phyloP scores from a whole-genome alignment of 2,888 invertebrate species.

The Zootermopsis nevadensis region DNA sequence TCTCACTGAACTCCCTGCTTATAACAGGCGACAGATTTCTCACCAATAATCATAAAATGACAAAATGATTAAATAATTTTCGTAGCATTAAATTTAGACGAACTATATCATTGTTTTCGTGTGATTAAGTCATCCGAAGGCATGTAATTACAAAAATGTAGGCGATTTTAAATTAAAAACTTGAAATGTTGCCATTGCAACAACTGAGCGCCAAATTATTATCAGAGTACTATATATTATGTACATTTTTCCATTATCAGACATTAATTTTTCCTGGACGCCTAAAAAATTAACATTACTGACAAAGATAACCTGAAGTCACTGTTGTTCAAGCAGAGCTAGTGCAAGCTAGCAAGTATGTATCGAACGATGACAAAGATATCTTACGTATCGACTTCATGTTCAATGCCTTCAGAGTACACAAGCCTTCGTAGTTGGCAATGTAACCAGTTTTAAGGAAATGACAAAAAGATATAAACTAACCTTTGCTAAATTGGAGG shows the following conservation, averaged over 20 bases:
- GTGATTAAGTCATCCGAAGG: not conserved
- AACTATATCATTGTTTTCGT: not conserved
- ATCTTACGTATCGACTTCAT: not conserved
- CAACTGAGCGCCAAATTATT: not conserved
- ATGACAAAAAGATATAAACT: no score
- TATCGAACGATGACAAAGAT: no score
- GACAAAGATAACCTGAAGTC: no score
- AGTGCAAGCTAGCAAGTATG: not conserved
- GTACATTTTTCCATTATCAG: not conserved
- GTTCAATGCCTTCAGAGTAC: not conserved
- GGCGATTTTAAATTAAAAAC: not conserved
- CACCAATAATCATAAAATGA: not conserved
- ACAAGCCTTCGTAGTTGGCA: no score
- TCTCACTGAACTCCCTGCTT: not conserved
- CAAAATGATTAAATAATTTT: not conserved
- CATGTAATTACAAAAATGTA: not conserved
- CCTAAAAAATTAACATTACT: slow-evolving; percentile 14
- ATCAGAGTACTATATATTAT: not conserved
- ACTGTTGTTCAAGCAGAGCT: slow-evolving; percentile 12
- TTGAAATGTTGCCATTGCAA: not conserved
- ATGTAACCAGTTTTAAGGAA: no score
- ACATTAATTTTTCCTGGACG: not conserved
- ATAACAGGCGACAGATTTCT: not conserved
- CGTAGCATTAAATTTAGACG: not conserved
- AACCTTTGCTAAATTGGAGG: no score